These are phyloP conservation scores for Leptopilina drosophilae DNA, from an alignment of 2,888 invertebrate genomes.

Conservation along the genomic window DNA sequence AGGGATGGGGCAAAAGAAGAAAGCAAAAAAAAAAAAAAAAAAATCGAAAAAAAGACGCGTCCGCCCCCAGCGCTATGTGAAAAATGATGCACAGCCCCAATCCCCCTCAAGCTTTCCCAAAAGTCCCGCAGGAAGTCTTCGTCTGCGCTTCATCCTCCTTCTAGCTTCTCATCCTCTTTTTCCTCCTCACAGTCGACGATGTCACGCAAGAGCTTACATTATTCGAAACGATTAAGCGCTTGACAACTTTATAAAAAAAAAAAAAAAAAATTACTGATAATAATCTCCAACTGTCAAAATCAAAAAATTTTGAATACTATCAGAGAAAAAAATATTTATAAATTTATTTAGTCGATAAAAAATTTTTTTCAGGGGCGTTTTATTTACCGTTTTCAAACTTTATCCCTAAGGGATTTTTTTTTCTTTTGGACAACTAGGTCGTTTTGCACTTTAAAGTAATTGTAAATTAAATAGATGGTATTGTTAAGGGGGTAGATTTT, in stretches of 20 bases:
- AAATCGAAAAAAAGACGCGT: constrained; percentile 68
- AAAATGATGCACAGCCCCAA: constrained; percentile 76
- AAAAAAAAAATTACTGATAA: no score
- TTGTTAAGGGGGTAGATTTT: no score
- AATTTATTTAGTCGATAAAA: no score
- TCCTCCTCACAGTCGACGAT: constrained; percentile 54
- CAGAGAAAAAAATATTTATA: no score
- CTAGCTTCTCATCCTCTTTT: constrained; percentile 27
- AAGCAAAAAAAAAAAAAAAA: constrained; percentile 23
- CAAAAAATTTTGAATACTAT: no score
- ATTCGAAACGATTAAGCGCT: constrained; percentile 69
- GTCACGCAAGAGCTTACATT: constrained; percentile 67
- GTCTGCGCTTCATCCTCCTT: constrained; percentile 46
- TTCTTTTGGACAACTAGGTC: no score
- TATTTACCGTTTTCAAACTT: no score
- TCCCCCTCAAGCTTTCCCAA: constrained; percentile 65
- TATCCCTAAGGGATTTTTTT: no score
- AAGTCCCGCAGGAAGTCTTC: constrained; percentile 71
- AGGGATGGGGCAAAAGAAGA: no score
- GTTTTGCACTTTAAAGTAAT: no score
- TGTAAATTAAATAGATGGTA: no score
- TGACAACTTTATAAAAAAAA: constrained; percentile 67
- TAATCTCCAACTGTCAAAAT: constrained; percentile 47
- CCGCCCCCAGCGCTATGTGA: constrained; percentile 75
- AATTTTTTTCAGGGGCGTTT: no score